phyloP scores from a whole-genome alignment of 2,113 vertebrate species.

The Physeter macrocephalus region DNA sequence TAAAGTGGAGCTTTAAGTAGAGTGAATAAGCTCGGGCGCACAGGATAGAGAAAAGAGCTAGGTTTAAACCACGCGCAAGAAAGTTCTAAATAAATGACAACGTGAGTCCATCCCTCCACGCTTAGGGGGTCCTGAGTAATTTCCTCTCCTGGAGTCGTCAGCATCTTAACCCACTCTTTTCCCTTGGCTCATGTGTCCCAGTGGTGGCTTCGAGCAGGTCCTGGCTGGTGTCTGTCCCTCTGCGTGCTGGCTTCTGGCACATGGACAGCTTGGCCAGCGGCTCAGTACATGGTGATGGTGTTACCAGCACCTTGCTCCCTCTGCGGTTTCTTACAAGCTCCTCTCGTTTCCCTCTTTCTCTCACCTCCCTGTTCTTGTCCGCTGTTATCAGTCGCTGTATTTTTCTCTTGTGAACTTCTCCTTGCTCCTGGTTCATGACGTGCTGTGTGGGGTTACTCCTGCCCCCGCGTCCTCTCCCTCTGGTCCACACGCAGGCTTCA shows the following conservation, averaged over 20 bases:
- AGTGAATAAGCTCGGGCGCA: not conserved
- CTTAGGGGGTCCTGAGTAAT: not conserved
- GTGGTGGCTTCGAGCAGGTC: not conserved
- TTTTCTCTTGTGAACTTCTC: not conserved
- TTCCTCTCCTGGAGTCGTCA: not conserved
- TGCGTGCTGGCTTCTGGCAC: not conserved
- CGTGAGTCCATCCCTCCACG: not conserved
- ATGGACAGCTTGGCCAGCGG: accelerated
- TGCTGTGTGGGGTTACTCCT: not conserved
- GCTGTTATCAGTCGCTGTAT: too few relatives aligned
- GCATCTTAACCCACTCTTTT: not conserved
- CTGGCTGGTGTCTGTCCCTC: not conserved
- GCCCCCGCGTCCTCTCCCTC: not conserved
- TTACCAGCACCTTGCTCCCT: not conserved
- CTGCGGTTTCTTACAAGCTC: not conserved
- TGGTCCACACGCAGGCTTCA: not conserved
- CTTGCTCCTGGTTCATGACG: accelerated
- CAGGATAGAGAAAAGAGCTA: not conserved
- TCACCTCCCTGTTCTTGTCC: not conserved
- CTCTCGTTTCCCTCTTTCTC: not conserved
- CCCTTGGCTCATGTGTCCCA: not conserved
- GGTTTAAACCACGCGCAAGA: not conserved
- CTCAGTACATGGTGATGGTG: accelerated
- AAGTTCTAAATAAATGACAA: not conserved
- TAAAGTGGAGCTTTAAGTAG: not conserved